Evolutionary conservation across 2,888 invertebrate genomes (phyloP).

Genomic region (Eucera pruinosa): DNA sequence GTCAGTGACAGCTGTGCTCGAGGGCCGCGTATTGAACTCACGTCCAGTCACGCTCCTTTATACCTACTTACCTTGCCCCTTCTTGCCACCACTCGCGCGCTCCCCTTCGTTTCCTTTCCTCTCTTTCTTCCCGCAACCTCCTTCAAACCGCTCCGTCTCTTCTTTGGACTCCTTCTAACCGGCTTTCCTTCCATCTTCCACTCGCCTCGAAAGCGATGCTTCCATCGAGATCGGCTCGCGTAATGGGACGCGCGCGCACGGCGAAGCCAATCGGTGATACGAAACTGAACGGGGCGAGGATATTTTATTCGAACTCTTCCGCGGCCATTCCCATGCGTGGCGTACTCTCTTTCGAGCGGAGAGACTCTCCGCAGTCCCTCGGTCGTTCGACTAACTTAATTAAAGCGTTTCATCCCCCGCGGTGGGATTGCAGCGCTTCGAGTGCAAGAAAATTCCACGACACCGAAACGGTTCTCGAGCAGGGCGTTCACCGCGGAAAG

Average conservation of each 20-base stretch:
- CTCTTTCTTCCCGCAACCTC: constrained; percentile 39
- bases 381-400: constrained; percentile 61
- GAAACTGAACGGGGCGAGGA: background rate
- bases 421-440: background rate
- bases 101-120: constrained; percentile 21
- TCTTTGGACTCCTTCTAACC: constrained; percentile 1
- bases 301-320: background rate
- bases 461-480: background rate
- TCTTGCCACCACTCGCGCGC: constrained; percentile 19
- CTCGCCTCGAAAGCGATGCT: constrained; percentile 2
- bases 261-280: constrained; percentile 8
- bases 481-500: constrained; percentile 59
- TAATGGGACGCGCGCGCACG: background rate
- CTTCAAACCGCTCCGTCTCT: constrained; percentile 11
- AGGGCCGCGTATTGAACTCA: constrained; percentile 83
- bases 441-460: background rate
- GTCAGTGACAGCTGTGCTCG: constrained; percentile 83
- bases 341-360: too few relatives aligned
- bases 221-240: background rate
- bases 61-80: constrained; percentile 79
- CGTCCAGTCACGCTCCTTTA: constrained; percentile 83
- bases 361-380: too few relatives aligned
- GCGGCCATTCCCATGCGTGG: too few relatives aligned
- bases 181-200: constrained; percentile 1
- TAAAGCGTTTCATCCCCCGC: constrained; percentile 62